phyloP scores from a whole-genome alignment of 2,888 invertebrate genomes.

The Lycia hirtaria region DNA sequence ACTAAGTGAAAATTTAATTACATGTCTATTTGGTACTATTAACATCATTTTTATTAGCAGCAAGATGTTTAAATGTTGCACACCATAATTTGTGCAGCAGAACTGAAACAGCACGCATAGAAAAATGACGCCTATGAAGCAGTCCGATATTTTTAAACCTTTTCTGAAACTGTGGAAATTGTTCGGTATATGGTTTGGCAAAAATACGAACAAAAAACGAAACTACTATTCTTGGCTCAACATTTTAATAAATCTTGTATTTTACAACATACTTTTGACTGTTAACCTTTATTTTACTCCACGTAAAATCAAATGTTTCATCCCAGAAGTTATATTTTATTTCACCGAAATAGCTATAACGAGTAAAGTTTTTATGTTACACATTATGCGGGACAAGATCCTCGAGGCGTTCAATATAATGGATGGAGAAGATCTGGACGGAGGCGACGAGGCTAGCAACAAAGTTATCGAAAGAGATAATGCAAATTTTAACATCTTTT shows the following conservation, averaged over 20 bases:
- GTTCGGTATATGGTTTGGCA: constrained; percentile 66
- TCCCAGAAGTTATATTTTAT: constrained; percentile 67
- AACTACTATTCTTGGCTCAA: constrained; percentile 60
- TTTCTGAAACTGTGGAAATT: constrained; percentile 58
- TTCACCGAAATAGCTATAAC: constrained; percentile 61
- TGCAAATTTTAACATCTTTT: constrained; percentile 51
- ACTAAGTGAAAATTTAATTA: not conserved
- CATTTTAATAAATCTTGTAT: constrained; percentile 50
- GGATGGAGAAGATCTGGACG: constrained; percentile 60
- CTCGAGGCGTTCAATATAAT: constrained; percentile 57
- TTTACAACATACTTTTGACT: constrained; percentile 62
- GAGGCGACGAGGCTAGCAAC: constrained; percentile 50
- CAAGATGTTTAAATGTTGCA: not conserved
- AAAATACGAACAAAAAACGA: constrained; percentile 50
- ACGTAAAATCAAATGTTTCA: constrained; percentile 58
- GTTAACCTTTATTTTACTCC: constrained; percentile 67
- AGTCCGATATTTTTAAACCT: constrained; percentile 57
- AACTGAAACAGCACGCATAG: not conserved
- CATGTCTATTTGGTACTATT: not conserved
- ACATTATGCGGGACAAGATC: constrained; percentile 59
- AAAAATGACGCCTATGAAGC: constrained; percentile 40
- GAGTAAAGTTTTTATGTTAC: constrained; percentile 63
- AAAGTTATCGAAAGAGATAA: constrained; percentile 51
- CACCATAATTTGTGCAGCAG: not conserved
- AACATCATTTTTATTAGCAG: not conserved